phyloP scores from a whole-genome alignment of 2,113 vertebrate genomes.

The Microcebus lehilahytsara region DNA sequence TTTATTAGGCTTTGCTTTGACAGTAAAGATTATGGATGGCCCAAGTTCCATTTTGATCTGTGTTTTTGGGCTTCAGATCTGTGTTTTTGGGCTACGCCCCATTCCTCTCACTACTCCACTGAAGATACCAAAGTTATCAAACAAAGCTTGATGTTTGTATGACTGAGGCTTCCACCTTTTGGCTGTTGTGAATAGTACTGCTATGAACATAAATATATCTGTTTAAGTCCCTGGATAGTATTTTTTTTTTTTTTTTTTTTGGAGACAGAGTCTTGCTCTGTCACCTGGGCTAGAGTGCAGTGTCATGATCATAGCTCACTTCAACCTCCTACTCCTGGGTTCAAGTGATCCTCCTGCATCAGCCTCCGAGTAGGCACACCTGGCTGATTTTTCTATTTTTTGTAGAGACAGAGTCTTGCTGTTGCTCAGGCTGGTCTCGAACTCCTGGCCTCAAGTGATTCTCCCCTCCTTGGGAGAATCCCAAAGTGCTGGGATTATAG shows the following conservation, averaged over 20 bases:
- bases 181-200: background rate
- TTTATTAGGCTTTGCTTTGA: constrained; percentile 48
- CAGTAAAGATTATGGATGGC: constrained; percentile 44
- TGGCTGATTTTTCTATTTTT: background rate
- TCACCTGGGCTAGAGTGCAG: background rate
- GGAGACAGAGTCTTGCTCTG: background rate
- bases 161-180: background rate
- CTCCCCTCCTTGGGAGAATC: too few species aligned
- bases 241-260: background rate
- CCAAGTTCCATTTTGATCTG: background rate
- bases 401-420: background rate
- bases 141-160: background rate
- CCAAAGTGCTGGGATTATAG: background rate
- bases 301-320: background rate
- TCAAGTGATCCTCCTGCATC: background rate
- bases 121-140: background rate
- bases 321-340: background rate
- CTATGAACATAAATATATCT: background rate
- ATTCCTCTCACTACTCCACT: background rate
- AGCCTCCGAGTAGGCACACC: background rate
- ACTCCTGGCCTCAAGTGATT: background rate
- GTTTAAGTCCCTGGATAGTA: background rate
- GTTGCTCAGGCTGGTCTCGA: background rate
- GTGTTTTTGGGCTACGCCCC: background rate
- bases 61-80: background rate